phyloP scores from a whole-genome alignment of 1,140 invertebrate genomes.

The Dryas iulia region DNA sequence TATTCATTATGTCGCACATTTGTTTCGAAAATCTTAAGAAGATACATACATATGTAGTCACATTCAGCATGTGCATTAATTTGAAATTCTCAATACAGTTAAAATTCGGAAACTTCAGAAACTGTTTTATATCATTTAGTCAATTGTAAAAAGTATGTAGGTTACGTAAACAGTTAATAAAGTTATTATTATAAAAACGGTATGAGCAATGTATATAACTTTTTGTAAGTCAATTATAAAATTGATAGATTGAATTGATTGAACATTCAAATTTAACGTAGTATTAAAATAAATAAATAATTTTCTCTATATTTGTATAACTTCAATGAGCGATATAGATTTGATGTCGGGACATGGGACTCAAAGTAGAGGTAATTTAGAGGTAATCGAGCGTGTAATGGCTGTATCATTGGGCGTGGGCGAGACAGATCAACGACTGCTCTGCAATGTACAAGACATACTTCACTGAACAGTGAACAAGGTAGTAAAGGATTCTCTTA shows the following conservation, averaged over 20 bases:
- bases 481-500: constrained; percentile 6
- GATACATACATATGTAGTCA: constrained; percentile 42
- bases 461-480: constrained; percentile 44
- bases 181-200: no score
- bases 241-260: no score
- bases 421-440: constrained; percentile 44
- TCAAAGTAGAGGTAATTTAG: constrained; percentile 49
- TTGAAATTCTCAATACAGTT: constrained; percentile 45
- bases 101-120: constrained; percentile 21
- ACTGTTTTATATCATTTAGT: constrained; percentile 31
- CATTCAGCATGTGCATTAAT: constrained; percentile 50
- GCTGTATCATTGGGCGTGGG: constrained; percentile 59
- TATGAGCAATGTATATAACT: no score
- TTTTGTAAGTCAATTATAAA: no score
- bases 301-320: constrained; percentile 7
- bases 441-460: constrained; percentile 51
- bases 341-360: constrained; percentile 31
- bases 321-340: constrained; percentile 7
- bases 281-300: background rate
- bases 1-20: constrained; percentile 33
- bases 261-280: no score
- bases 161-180: no score
- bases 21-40: constrained; percentile 37
- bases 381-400: constrained; percentile 66
- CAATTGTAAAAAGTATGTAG: constrained; percentile 41